Evolutionary conservation across 2,888 invertebrate species (phyloP).

Genomic region (Trissolcus brochymenae): DNA sequence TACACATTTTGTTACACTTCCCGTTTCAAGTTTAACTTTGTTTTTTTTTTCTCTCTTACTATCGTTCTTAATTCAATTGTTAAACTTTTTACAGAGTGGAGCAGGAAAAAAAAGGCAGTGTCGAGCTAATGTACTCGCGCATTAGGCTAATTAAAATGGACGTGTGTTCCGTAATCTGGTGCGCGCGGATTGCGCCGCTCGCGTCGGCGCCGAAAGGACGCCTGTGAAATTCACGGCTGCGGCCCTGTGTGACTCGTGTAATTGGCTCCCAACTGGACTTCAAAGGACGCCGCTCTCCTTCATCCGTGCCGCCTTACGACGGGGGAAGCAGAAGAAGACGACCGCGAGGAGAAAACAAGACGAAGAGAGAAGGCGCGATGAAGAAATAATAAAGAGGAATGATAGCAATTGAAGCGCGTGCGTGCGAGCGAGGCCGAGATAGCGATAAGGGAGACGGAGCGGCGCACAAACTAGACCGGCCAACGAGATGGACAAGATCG

Average conservation of each 20-base stretch:
- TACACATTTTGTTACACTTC: too few relatives aligned
- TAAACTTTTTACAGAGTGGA: neutral
- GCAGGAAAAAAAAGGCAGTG: neutral
- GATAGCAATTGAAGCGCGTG: slow-evolving; percentile 56
- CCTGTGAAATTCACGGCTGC: slow-evolving; percentile 66
- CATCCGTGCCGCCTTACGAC: slow-evolving; percentile 75
- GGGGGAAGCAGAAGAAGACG: slow-evolving; percentile 59
- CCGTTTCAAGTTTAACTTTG: neutral
- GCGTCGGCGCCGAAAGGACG: slow-evolving; percentile 66
- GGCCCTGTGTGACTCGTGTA: slow-evolving; percentile 77
- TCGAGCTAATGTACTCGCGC: slow-evolving; percentile 1
- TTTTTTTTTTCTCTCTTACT: neutral
- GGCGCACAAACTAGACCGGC: slow-evolving; percentile 26
- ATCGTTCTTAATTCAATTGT: neutral
- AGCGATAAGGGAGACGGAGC: slow-evolving; percentile 31
- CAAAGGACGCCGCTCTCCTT: slow-evolving; percentile 76
- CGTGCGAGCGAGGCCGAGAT: slow-evolving; percentile 47
- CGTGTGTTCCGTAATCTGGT: slow-evolving; percentile 31
- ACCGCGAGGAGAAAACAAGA: slow-evolving; percentile 31
- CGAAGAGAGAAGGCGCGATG: slow-evolving; percentile 55
- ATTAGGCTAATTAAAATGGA: slow-evolving; percentile 54
- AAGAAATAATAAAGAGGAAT: slow-evolving; percentile 57
- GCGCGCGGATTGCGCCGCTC: slow-evolving; percentile 52
- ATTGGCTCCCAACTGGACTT: slow-evolving; percentile 77
- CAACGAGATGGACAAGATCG: slow-evolving; percentile 72